phyloP scores from a whole-genome alignment of 2,113 vertebrate genomes.

The Baryphthengus martii region DNA sequence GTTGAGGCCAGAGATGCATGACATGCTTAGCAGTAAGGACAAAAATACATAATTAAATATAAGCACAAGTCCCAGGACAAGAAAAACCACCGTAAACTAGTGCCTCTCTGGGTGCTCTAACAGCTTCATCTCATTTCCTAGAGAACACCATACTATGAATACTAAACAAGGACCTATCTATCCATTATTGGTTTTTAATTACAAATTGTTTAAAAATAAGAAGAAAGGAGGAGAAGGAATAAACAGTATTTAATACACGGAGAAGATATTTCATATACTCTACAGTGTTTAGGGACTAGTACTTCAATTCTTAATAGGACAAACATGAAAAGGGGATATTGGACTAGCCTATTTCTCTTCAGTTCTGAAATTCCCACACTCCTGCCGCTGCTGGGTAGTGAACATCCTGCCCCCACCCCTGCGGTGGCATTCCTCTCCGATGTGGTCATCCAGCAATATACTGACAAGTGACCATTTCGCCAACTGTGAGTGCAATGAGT shows the following conservation, averaged over 20 bases:
- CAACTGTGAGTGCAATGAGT: not conserved
- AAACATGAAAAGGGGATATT: not conserved
- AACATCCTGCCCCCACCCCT: not conserved
- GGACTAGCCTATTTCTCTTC: not conserved
- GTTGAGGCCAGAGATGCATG: not conserved
- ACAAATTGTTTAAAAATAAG: not conserved
- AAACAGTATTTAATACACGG: not conserved
- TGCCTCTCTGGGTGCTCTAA: conserved; percentile 1
- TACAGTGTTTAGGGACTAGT: not conserved
- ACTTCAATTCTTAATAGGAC: not conserved
- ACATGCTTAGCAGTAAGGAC: not conserved
- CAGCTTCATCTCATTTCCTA: conserved; percentile 14
- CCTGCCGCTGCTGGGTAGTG: not conserved
- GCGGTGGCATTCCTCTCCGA: not conserved
- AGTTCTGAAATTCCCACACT: not conserved
- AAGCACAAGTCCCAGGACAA: not conserved
- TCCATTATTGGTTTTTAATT: not conserved
- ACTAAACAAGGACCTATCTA: not conserved
- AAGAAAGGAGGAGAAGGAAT: not conserved
- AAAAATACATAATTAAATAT: conserved; percentile 8
- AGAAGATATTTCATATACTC: not conserved
- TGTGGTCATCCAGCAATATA: not conserved
- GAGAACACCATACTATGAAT: not conserved
- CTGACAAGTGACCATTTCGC: not conserved
- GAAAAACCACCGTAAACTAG: too few species aligned